These are phyloP conservation scores for Fulica atra DNA, from an alignment of 2,113 vertebrate genomes.

Conservation along the genomic window DNA sequence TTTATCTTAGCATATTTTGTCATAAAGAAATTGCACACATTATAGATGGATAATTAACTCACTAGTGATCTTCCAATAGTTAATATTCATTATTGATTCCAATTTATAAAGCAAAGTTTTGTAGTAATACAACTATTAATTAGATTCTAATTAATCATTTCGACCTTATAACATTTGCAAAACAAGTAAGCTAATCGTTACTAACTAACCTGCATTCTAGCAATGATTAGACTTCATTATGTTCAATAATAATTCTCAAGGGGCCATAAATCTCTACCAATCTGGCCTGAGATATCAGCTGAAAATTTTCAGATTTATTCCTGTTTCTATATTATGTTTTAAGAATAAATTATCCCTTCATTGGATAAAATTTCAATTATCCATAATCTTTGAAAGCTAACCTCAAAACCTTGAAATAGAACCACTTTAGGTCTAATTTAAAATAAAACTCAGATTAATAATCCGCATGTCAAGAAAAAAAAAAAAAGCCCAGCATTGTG, in stretches of 20 bases:
- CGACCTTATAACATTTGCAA: slow-evolving; percentile 53
- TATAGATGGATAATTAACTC: slow-evolving; percentile 22
- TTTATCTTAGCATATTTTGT: slow-evolving; percentile 25
- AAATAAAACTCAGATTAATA: slow-evolving; percentile 37
- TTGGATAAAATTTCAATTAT: slow-evolving; percentile 48
- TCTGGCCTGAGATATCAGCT: slow-evolving; percentile 52
- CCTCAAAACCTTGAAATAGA: slow-evolving; percentile 58
- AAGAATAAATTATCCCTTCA: slow-evolving; percentile 44
- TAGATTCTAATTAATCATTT: slow-evolving; percentile 67
- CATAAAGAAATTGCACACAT: slow-evolving; percentile 11
- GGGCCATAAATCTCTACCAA: slow-evolving; percentile 5
- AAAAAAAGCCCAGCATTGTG: neutral
- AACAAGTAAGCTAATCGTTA: slow-evolving; percentile 52
- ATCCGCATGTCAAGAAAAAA: slow-evolving; percentile 20
- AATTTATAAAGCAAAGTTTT: slow-evolving; percentile 50
- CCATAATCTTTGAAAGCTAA: slow-evolving; percentile 42
- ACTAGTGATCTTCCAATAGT: neutral
- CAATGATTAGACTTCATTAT: slow-evolving; percentile 43
- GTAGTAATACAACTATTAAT: slow-evolving; percentile 56
- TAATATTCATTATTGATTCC: slow-evolving; percentile 56
- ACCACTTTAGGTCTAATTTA: slow-evolving; percentile 48
- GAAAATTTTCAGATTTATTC: neutral
- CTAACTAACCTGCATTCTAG: slow-evolving; percentile 31
- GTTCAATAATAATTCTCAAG: slow-evolving; percentile 23
- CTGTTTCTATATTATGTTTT: slow-evolving; percentile 21